Evolutionary conservation across 2,888 invertebrate species (phyloP).

Genomic region (Crossocerus cetratus): DNA sequence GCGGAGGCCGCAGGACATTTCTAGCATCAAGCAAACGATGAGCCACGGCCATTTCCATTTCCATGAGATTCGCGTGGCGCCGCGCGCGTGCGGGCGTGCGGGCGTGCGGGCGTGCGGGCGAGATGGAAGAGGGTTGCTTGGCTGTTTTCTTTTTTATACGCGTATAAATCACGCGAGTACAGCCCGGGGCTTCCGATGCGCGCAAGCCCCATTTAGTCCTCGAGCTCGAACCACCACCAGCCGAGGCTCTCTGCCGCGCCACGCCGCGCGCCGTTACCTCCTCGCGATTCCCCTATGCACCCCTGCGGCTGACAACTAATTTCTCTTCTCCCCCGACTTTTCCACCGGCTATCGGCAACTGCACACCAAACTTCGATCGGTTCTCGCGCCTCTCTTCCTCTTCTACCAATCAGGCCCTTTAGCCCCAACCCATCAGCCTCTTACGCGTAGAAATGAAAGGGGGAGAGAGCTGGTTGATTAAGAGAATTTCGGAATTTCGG

Average conservation of each 20-base stretch:
- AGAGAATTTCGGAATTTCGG: no score
- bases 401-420: no score
- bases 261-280: no score
- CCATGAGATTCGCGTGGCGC: slow-evolving; percentile 40
- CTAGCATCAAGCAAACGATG: slow-evolving; percentile 30
- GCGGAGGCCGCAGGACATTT: slow-evolving; percentile 26
- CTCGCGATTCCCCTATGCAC: slow-evolving; percentile 34
- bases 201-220: slow-evolving; percentile 23
- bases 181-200: slow-evolving; percentile 35
- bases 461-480: no score
- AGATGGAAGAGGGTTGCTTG: slow-evolving; percentile 4
- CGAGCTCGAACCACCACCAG: slow-evolving; percentile 1
- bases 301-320: slow-evolving; percentile 66
- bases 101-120: not conserved
- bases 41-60: slow-evolving; percentile 53
- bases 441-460: no score
- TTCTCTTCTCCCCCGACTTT: slow-evolving; percentile 61
- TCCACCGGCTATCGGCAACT: slow-evolving; percentile 25
- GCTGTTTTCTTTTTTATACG: slow-evolving; percentile 59
- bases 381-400: slow-evolving; percentile 36
- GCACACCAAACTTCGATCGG: slow-evolving; percentile 16
- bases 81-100: not conserved
- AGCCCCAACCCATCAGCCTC: no score
- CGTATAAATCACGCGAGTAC: slow-evolving; percentile 57
- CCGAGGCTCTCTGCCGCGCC: no score